Percentiles rank a stretch among this genome's conserved stretches.
Conservation (phyloP, 2,797 vertebrate species). For the Sciaenops ocellatus region DNA sequence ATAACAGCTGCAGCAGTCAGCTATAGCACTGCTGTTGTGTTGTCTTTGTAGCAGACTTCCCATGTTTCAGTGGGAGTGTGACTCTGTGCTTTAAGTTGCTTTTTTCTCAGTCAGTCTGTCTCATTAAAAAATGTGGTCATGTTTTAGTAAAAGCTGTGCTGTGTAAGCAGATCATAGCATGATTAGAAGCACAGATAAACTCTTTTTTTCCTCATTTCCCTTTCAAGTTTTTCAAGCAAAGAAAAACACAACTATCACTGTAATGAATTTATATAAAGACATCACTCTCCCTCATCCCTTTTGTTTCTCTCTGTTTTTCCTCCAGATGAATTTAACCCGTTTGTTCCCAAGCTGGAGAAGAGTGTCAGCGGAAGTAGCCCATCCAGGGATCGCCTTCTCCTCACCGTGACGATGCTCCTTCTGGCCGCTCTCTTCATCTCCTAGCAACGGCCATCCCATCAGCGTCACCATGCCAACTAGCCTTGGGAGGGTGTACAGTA, state of each 20-base stretch:
- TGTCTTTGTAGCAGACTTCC: constrained; percentile 27
- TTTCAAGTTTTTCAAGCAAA: not conserved
- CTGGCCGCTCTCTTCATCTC: constrained; percentile 91
- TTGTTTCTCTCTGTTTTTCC: constrained; percentile 13
- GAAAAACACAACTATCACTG: not conserved
- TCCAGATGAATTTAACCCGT: constrained; percentile 92
- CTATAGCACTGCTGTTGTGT: constrained; percentile 15
- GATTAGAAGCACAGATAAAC: constrained; percentile 23
- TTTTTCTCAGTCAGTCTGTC: constrained; percentile 32
- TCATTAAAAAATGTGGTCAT: not conserved
- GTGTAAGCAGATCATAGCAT: constrained; percentile 15
- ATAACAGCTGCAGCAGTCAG: constrained; percentile 61
- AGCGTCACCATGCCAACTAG: constrained; percentile 78
- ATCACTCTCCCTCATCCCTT: not conserved
- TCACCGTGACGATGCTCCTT: constrained; percentile 92
- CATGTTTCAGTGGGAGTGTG: constrained; percentile 31
- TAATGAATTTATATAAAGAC: not conserved
- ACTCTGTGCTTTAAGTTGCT: constrained; percentile 26
- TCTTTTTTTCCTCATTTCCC: not conserved
- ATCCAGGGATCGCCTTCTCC: constrained; percentile 92
- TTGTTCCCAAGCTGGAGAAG: constrained; percentile 96
- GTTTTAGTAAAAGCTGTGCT: constrained; percentile 16
- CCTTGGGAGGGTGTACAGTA: constrained; percentile 76
- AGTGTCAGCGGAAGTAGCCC: constrained; percentile 97
- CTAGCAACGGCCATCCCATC: constrained; percentile 86